These are phyloP conservation scores for Pelecanoides urinatrix DNA, from an alignment of 2,113 vertebrate genomes.

Conservation along the genomic window DNA sequence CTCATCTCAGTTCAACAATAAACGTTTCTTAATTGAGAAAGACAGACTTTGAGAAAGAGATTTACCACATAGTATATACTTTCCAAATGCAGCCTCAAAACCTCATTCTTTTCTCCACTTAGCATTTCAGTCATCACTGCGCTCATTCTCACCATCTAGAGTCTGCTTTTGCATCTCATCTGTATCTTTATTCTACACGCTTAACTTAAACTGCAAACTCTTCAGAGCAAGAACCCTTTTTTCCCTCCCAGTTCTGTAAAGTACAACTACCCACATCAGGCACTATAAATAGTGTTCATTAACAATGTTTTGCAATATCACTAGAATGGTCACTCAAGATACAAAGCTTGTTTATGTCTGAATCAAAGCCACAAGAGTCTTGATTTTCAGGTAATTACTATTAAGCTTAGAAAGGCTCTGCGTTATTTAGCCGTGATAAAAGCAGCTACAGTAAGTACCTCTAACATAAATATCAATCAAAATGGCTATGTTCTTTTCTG, in stretches of 20 bases:
- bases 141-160: neutral
- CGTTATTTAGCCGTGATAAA: fast-evolving
- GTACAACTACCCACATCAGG: neutral
- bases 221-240: neutral
- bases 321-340: neutral
- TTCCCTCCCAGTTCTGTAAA: neutral
- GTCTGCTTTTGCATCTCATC: neutral
- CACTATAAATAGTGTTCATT: neutral
- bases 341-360: neutral
- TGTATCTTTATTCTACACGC: neutral
- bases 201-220: neutral
- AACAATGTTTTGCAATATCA: neutral
- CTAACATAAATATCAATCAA: neutral
- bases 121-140: neutral
- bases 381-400: neutral
- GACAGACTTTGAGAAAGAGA: neutral
- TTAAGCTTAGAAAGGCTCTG: neutral
- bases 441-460: neutral
- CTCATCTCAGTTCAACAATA: neutral
- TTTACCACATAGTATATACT: neutral
- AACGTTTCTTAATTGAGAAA: neutral
- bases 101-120: neutral
- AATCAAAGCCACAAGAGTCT: neutral
- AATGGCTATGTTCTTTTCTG: neutral
- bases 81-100: neutral